Base-by-base conservation (phyloP, 2,888 invertebrate genomes). In the Chloromyia formosa region DNA sequence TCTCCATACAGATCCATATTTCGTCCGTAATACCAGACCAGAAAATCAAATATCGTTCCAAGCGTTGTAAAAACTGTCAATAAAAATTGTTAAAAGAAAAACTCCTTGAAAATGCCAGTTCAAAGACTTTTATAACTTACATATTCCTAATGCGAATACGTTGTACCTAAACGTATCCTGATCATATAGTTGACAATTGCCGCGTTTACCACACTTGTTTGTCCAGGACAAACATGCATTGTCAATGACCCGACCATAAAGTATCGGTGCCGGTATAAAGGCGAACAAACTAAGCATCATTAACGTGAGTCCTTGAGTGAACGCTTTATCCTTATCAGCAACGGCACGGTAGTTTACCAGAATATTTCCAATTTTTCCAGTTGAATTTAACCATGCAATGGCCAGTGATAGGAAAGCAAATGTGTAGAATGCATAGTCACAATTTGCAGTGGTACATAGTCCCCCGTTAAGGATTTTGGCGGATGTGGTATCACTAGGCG, bases 111-210 rank as follows among this genome's bases (percentile, higher is more conserved):
- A n/a, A 49, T 5, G 12, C 16, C 16, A 42, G 5, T 42, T 9
- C 12, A 49, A 7, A 49, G 10, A 49, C 49, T 3, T 49, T 49
- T 12, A 12, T 3, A 49, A 66, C 66, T 85, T 80, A 90, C 90
- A 81, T 68, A 87, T 86, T 9, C 90, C 87, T 12, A 88, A 82
- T 1, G 86, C 80, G 80, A 91, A 91, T 2, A 90, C 83, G 73
- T 87, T 86, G 79, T 86, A 86, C 23, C 90, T 86, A 80, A 92
- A 89, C 45, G 85, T 84, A 20, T 87, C 84, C 78, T 88, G 88
- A 81, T 91, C 88, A 79, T 92, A 91, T 22, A 91, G 82, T 87
- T 91, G 90, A 78, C 92, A 92, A 79, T 91, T 90, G 12, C 91
- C 91, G 45, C 83, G 87, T 20, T 85, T 84, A 1, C 88, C 89